phyloP scores from a whole-genome alignment of 2,888 invertebrate species.

The Watsonalla cultraria region DNA sequence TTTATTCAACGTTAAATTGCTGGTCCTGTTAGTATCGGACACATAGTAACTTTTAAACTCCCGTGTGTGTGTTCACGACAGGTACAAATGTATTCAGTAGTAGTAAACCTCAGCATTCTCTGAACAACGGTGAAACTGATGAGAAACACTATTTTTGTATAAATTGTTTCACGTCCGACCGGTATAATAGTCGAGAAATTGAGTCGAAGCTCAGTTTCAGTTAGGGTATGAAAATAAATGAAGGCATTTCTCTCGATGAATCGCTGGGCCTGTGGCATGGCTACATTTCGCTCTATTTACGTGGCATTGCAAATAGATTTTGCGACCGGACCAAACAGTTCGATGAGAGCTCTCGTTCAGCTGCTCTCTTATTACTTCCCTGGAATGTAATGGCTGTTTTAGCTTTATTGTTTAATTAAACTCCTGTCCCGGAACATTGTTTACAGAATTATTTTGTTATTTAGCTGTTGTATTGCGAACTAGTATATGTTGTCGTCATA shows the following conservation, averaged over 20 bases:
- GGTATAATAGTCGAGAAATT: constrained; percentile 13
- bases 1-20: background rate
- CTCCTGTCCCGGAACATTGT: background rate
- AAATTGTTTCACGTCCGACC: constrained; percentile 4
- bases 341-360: constrained; percentile 20
- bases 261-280: constrained; percentile 14
- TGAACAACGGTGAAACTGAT: background rate
- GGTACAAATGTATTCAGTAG: background rate
- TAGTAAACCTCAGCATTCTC: background rate
- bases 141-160: constrained; percentile 9
- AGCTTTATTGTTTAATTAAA: background rate
- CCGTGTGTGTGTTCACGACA: background rate
- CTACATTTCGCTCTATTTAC: constrained; percentile 24
- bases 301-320: constrained; percentile 25
- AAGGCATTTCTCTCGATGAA: constrained; percentile 23
- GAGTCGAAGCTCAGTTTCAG: constrained; percentile 13
- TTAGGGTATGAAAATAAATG: constrained; percentile 32
- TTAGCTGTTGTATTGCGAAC: constrained; percentile 1
- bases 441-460: constrained; percentile 2
- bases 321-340: constrained; percentile 22
- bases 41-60: background rate
- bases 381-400: constrained; percentile 4
- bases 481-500: too few species aligned
- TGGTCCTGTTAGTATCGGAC: background rate
- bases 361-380: constrained; percentile 35